Conservation (phyloP, 2,113 vertebrate species). For the Rhinichthys klamathensis region DNA sequence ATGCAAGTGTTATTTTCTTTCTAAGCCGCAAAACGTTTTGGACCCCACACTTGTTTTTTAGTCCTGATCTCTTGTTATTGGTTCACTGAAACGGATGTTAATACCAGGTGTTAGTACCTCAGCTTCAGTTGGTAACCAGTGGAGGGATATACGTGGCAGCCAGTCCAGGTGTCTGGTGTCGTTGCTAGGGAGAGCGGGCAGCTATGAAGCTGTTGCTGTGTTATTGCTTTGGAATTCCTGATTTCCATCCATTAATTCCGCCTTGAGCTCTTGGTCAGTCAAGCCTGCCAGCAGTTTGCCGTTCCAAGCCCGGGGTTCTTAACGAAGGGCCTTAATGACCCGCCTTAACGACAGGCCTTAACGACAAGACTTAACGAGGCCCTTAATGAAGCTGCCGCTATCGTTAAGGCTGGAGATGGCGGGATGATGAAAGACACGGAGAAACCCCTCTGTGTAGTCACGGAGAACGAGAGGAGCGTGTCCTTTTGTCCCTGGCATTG, state of each 20-base stretch:
- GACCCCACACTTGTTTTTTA: background rate
- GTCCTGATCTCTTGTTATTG: background rate
- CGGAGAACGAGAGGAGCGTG: conserved; percentile 61
- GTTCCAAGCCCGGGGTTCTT: conserved; percentile 63
- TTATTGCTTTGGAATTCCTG: conserved; percentile 11
- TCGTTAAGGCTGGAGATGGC: conserved; percentile 72
- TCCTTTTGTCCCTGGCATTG: conserved; percentile 60
- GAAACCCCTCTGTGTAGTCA: conserved; percentile 48
- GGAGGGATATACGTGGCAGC: background rate
- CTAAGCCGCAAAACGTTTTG: background rate
- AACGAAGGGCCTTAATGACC: conserved; percentile 76
- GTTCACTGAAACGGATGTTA: background rate
- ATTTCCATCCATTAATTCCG: conserved; percentile 34
- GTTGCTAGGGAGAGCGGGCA: conserved; percentile 32
- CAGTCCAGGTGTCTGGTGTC: conserved; percentile 7
- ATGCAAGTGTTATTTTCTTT: background rate
- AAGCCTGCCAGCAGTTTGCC: conserved; percentile 66
- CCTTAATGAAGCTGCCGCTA: conserved; percentile 77
- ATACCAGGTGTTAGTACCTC: background rate
- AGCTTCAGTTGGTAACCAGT: conserved; percentile 42
- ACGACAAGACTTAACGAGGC: conserved; percentile 79
- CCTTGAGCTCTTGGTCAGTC: conserved; percentile 58
- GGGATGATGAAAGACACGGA: conserved; percentile 70
- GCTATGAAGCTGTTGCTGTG: background rate
- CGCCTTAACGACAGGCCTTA: conserved; percentile 76